phyloP scores from a whole-genome alignment of 1,140 invertebrate species.

The Papilio helenus region DNA sequence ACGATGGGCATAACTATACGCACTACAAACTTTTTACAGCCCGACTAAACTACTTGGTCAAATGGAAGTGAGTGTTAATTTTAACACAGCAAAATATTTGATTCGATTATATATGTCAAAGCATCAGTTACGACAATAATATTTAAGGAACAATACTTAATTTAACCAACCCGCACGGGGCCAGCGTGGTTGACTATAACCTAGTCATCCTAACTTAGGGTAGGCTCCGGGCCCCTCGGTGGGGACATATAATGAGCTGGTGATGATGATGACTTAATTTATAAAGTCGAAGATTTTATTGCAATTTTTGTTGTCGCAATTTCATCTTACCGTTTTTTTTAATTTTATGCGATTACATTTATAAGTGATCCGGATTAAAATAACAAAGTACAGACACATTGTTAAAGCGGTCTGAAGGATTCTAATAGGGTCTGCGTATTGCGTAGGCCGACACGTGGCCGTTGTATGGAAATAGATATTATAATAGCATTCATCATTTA shows the following conservation, averaged over 20 bases:
- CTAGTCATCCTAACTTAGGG: too few relatives aligned
- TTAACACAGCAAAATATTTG: neutral
- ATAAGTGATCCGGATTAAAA: neutral
- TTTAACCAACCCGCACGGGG: too few relatives aligned
- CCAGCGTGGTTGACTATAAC: too few relatives aligned
- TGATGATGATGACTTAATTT: too few relatives aligned
- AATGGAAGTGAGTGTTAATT: too few relatives aligned
- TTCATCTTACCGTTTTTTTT: neutral
- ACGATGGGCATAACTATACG: neutral
- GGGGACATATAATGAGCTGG: too few relatives aligned
- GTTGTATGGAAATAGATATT: constrained; percentile 9
- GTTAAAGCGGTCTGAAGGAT: neutral
- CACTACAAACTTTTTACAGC: neutral
- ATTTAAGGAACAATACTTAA: too few relatives aligned
- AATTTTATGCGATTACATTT: neutral
- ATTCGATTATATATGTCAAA: too few relatives aligned
- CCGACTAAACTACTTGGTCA: neutral
- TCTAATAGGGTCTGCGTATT: neutral
- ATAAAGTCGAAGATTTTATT: too few relatives aligned
- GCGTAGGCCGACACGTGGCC: constrained; percentile 11
- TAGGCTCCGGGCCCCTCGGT: too few relatives aligned
- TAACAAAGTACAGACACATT: neutral
- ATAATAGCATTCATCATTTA: neutral
- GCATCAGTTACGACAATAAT: too few relatives aligned
- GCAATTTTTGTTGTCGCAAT: neutral